Base-by-base conservation (phyloP, 2,113 vertebrate species). In the Misgurnus mizolepis region DNA sequence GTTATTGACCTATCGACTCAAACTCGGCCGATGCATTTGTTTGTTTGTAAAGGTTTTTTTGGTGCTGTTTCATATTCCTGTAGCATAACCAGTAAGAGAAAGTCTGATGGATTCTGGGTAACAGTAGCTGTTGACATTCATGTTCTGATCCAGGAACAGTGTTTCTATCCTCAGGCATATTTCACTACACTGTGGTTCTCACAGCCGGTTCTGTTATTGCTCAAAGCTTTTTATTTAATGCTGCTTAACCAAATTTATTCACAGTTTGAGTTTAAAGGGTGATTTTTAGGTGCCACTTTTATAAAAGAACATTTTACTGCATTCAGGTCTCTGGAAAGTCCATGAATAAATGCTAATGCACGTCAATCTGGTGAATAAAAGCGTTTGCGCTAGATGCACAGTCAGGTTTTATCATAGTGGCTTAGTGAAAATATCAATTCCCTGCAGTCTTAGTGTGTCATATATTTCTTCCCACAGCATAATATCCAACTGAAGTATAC, bases 401-500 rank as follows among this genome's bases (percentile, higher is more conserved):
- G 68, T 49, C 58, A 47, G 61, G 43, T 76, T 50, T 41, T 64
- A 50, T 76, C 73, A 65, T 76, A 47, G 56, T 9, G 10, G n/a
- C 12, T 56, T 4, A 27, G 43, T 53, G 40, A 64, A 80, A 49
- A 72, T 65, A 72, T 41, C 45, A 27, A 45, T 72, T 82, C 49
- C 67, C 40, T 56, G 53, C 43, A 3, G 10, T 77, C 39, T 60
- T 70, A 53, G 11, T 66, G 39, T 41, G 76, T 60, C 62, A 58
- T 83, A 65, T 50, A 15, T 71, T 56, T 69, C 55, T 43, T 60
- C 12, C 62, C 53, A 56, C 14, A 12, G 58, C 41, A 74, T 67
- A 67, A 79, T 61, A 68, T 34, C 66, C 39, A 62, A 61, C 70
- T 68, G 53, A 75, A 2, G 14, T 50, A 72, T 82, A 66, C 62